Conservation (phyloP, 2,888 invertebrate genomes). For the Pristionchus japonicus region DNA sequence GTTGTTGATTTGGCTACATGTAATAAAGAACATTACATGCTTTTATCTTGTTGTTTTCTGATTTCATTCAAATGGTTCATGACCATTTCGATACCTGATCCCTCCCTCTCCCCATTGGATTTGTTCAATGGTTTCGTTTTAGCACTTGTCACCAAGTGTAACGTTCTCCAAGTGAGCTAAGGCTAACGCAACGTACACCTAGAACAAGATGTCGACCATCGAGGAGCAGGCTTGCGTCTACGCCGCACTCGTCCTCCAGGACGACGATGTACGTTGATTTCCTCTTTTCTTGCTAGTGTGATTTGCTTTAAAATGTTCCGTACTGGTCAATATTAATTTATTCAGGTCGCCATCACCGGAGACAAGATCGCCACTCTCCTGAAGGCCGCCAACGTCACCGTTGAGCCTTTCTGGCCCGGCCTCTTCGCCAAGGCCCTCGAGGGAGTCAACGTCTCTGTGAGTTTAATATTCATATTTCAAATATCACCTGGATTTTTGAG, state of each 20-base stretch:
- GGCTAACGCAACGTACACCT: slow-evolving; percentile 69
- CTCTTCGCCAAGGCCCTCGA: slow-evolving; percentile 97
- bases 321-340: no score
- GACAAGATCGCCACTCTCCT: slow-evolving; percentile 97
- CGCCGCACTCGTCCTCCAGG: slow-evolving; percentile 79
- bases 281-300: not conserved
- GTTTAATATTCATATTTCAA: slow-evolving; percentile 3
- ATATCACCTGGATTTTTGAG: no score
- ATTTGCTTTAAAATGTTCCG: no score
- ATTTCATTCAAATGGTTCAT: slow-evolving; percentile 14
- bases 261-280: slow-evolving; percentile 82
- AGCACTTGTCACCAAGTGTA: slow-evolving; percentile 60
- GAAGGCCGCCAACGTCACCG: slow-evolving; percentile 94
- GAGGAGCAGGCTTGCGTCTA: slow-evolving; percentile 99
- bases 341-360: slow-evolving; percentile 91
- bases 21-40: slow-evolving; percentile 55
- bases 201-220: slow-evolving; percentile 81
- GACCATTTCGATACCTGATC: slow-evolving; percentile 52
- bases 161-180: slow-evolving; percentile 73
- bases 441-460: slow-evolving; percentile 87
- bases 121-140: slow-evolving; percentile 5
- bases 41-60: slow-evolving; percentile 36
- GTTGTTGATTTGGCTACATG: slow-evolving; percentile 61
- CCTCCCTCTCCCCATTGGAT: slow-evolving; percentile 45
- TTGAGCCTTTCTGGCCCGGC: slow-evolving; percentile 99